These are phyloP conservation scores for Mionectes macconnelli DNA, from an alignment of 2,113 vertebrate genomes.

Conservation along the genomic window DNA sequence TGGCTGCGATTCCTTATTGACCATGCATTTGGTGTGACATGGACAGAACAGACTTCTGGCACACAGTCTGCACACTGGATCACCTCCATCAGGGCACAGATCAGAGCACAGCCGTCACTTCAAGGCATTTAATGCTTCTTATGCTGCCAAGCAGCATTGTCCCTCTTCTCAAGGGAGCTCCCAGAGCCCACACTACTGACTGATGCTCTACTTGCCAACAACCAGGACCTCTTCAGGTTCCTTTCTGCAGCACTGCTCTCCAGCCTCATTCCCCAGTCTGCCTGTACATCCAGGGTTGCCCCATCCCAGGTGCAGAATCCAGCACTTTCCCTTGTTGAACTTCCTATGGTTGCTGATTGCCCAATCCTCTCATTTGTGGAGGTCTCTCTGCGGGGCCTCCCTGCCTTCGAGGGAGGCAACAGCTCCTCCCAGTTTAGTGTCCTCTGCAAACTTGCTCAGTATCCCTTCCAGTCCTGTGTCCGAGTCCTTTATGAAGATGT, in stretches of 20 bases:
- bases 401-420: neutral
- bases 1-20: neutral
- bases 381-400: neutral
- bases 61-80: rapidly evolving
- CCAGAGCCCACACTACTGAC: neutral
- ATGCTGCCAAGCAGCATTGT: neutral
- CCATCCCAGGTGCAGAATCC: neutral
- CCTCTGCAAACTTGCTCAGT: neutral
- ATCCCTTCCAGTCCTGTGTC: neutral
- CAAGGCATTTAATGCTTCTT: neutral
- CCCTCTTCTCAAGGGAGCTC: neutral
- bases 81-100: neutral
- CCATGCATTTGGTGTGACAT: neutral
- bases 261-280: neutral
- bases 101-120: neutral
- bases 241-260: neutral
- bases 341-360: neutral
- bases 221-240: neutral
- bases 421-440: neutral
- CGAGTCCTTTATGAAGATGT: neutral
- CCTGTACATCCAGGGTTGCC: neutral
- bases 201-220: neutral
- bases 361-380: neutral
- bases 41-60: neutral
- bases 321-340: neutral